These are phyloP conservation scores for Menidia beryllina DNA, from an alignment of 2,113 vertebrate genomes.

Conservation along the genomic window DNA sequence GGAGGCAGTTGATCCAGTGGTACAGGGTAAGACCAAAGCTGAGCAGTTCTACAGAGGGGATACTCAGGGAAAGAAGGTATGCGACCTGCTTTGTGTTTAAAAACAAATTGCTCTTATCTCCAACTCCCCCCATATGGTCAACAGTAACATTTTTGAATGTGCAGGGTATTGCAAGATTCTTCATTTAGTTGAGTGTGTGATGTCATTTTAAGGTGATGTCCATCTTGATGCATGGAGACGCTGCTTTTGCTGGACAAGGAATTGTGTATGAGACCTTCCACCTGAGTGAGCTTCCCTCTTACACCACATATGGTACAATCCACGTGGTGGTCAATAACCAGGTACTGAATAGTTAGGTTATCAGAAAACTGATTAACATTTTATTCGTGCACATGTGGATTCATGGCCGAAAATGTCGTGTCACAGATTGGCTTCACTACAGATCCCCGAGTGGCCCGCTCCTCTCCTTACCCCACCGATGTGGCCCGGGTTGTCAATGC, in stretches of 20 bases:
- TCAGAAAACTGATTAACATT: neutral
- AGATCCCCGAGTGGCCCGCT: conserved; percentile 91
- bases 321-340: conserved; percentile 98
- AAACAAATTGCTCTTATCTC: too few relatives aligned
- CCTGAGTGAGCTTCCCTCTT: conserved; percentile 93
- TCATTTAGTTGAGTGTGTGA: neutral
- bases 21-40: conserved; percentile 96
- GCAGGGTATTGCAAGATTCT: neutral
- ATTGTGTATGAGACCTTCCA: conserved; percentile 97
- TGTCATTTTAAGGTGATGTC: conserved; percentile 89
- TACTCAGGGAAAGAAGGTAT: conserved; percentile 91
- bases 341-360: conserved; percentile 72
- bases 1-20: conserved; percentile 93
- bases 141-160: neutral
- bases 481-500: conserved; percentile 93
- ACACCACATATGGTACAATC: conserved; percentile 93
- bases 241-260: conserved; percentile 94
- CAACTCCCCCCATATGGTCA: too few relatives aligned
- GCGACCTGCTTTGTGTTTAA: too few relatives aligned
- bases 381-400: neutral
- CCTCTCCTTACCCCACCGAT: conserved; percentile 90
- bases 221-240: conserved; percentile 92
- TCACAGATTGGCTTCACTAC: conserved; percentile 95
- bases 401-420: neutral
- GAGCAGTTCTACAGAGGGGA: conserved; percentile 97